A percentile compares a stretch with the other conserved stretches of the same genome.
These are phyloP conservation scores for Spodoptera frugiperda DNA, from an alignment of 1,140 invertebrate genomes.

Conservation along the genomic window DNA sequence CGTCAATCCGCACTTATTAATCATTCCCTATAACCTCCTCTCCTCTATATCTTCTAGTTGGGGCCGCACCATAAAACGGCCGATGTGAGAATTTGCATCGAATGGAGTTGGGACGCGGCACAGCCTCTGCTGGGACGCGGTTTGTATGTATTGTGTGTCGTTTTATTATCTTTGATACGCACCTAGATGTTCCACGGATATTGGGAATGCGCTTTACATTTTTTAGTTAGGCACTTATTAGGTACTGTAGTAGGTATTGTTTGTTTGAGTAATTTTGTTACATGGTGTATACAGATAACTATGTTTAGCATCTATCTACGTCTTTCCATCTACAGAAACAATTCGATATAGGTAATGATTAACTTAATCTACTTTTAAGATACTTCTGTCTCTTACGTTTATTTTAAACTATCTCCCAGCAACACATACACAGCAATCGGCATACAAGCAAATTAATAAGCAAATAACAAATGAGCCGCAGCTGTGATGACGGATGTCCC, in stretches of 20 bases:
- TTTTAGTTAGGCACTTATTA: conserved; percentile 21
- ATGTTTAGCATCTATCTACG: too few relatives aligned
- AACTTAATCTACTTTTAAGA: too few relatives aligned
- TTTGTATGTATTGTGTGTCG: conserved; percentile 57
- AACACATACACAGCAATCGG: too few relatives aligned
- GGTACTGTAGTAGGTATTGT: background rate
- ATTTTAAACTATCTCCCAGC: too few relatives aligned
- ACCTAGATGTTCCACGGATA: conserved; percentile 38
- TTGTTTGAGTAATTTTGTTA: background rate
- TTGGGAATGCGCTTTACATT: conserved; percentile 24
- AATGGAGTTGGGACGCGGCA: conserved; percentile 72
- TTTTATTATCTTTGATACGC: conserved; percentile 38
- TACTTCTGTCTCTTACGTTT: too few relatives aligned
- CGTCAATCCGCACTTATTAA: background rate
- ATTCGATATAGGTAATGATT: too few relatives aligned
- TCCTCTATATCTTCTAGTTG: conserved; percentile 45
- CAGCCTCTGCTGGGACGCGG: conserved; percentile 63
- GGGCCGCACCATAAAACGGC: conserved; percentile 54
- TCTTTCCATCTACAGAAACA: too few relatives aligned
- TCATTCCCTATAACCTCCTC: background rate
- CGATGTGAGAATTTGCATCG: conserved; percentile 83
- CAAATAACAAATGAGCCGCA: background rate
- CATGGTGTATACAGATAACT: background rate
- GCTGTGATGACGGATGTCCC: background rate
- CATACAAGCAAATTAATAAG: background rate